Evolutionary conservation across 2,797 vertebrate genomes (phyloP), one percentile per base, ranked within the genome.

Genomic region (Lagothrix lagotricha): DNA sequence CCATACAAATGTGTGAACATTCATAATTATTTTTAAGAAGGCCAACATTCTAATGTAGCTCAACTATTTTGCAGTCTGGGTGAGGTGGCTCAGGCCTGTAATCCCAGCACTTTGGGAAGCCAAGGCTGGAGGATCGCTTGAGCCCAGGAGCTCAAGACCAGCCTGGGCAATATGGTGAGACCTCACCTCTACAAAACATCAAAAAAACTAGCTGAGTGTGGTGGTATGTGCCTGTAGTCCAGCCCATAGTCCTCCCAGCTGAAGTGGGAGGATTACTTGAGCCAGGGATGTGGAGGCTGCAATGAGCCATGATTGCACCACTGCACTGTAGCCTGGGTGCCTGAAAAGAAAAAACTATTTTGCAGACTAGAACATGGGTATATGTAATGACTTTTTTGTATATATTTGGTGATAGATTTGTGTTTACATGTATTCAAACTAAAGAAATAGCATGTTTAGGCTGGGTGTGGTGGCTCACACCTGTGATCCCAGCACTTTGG

Each of bases 361-460:
- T 88, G 46, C 80, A 70, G 61, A n/a, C 20, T 44, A 79, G 41
- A 83, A 61, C 44, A n/a, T 75, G 61, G 24, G 46, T 48, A 15
- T 41, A 20, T 92, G 30, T 50, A 81, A 39, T 92, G 10, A 12
- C 48, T 93, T 94, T 81, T 41, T 80, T 95, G 9, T 64, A 57
- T 96, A 48, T 39, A 67, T 91, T 93, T 84, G 36, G 19, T 92
- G 54, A 94, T 70, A 77, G 14, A 72, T 88, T 96, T 95, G 41
- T 2, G 84, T 76, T 90, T 88, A 85, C 33, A 57, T 39, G 6
- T 73, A 94, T 44, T 93, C 54, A 95, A 81, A 88, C 52, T 73
- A 79, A 92, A 96, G 90, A 92, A 89, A 54, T 84, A 77, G 26
- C 52, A 88, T 30, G n/a, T 86, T 72, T 89, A 96, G 61, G 33